Evolutionary conservation across 92 coral and sea anemone species (phyloP), one percentile per base, ranked within the genome.

Genomic region (Zoanthus gigantus): DNA sequence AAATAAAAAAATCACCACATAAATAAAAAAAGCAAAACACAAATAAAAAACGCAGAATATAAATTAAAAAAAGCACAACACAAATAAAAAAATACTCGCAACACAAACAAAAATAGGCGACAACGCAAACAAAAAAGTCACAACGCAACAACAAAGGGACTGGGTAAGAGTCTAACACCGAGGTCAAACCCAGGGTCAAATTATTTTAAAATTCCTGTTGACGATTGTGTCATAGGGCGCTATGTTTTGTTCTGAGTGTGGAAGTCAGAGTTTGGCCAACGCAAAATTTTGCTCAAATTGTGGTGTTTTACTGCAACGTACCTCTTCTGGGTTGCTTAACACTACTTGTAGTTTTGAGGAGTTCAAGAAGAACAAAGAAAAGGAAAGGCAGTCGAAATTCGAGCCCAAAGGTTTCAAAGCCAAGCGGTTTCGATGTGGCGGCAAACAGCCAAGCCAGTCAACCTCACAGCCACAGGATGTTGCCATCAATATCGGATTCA

Each of bases 381-480:
- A 61, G 68, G 93, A 90, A 82, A 90, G 95, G 83, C 78, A 46
- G 31, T 80, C 93, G 44, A 87, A 78, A 78, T 92, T 92, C 60
- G 74, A 92, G 74, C 85, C 91, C 1, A 82, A 92, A 78, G 60
- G 74, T 68, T 90, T 76, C 54, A 73, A 74, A 54, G 83, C 57
- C 31, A 90, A 90, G 83, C 44, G 71, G 45, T 44, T 71, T 58
- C 76, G 12, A 54, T 85, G n/a, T n/a, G n/a, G n/a, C n/a, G n/a
- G n/a, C n/a, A n/a, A n/a, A n/a, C n/a, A n/a, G n/a, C n/a, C n/a
- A 46, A 73, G 61, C 10, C 60, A 16, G 50, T 54, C 60, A 54
- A 54, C 60, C 9, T 9, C 60, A 54, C 78, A 86, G 72, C 54
- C 77, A 60, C 83, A 73, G 16, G 87, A 90, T 45, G 95, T 90